These are phyloP conservation scores for Ophthalmotilapia sp. DNA, from an alignment of 2,113 vertebrate species.

Conservation along the genomic window DNA sequence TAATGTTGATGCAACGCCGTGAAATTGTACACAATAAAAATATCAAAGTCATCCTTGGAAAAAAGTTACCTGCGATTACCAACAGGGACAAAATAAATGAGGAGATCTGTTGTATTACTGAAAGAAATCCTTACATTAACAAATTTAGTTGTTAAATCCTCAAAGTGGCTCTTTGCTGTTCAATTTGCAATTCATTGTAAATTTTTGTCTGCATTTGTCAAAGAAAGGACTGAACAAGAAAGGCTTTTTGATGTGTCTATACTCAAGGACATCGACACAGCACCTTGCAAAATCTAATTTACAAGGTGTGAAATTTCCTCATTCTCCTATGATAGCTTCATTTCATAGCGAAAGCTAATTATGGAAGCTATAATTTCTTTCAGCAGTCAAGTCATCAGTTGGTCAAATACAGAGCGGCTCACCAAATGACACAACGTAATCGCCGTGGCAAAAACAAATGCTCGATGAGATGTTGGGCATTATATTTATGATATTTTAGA, in stretches of 20 bases:
- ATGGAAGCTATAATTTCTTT: conserved; percentile 55
- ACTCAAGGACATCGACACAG: conserved; percentile 62
- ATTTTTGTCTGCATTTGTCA: conserved; percentile 16
- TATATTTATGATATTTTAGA: conserved; percentile 8
- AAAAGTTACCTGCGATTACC: neutral
- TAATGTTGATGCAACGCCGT: neutral
- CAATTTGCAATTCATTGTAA: conserved; percentile 36
- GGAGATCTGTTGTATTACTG: neutral
- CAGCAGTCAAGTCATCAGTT: conserved; percentile 53
- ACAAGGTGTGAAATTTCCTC: conserved; percentile 69
- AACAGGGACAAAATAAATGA: neutral
- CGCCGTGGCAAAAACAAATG: conserved; percentile 48
- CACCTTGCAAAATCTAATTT: conserved; percentile 67
- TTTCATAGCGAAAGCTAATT: conserved; percentile 70
- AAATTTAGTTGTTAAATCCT: conserved; percentile 25
- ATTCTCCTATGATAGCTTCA: conserved; percentile 65
- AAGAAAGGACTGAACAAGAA: conserved; percentile 7
- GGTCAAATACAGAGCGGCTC: conserved; percentile 36
- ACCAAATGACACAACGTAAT: conserved; percentile 47
- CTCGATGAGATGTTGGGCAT: conserved; percentile 13
- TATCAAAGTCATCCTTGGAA: neutral
- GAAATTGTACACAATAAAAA: neutral
- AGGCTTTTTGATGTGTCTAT: conserved; percentile 31
- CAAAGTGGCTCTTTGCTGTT: conserved; percentile 24
- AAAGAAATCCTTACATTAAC: conserved; percentile 7